A percentile compares a stretch with the other conserved stretches of the same genome.
Conservation (phyloP, 1,140 invertebrate genomes). For the Zaprionus camerounensis region DNA sequence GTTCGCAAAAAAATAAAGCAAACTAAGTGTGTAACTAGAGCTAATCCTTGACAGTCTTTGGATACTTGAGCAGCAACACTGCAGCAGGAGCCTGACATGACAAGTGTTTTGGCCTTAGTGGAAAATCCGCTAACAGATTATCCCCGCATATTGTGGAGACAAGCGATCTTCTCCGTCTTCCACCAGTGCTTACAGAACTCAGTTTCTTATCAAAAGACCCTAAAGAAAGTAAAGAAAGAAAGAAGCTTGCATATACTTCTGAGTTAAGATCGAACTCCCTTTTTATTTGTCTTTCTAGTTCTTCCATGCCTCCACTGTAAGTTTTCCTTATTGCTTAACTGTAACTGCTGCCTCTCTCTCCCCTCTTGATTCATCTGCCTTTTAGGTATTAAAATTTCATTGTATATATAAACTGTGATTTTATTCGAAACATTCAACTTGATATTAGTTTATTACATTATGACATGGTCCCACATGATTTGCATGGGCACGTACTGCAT, state of each 20-base stretch:
- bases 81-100: conserved; percentile 19
- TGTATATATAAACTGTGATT: background rate
- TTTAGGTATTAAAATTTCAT: background rate
- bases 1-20: background rate
- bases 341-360: background rate
- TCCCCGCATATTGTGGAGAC: background rate
- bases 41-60: conserved; percentile 16
- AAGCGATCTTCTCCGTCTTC: background rate
- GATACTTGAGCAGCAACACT: background rate
- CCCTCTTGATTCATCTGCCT: background rate
- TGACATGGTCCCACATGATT: conserved; percentile 14
- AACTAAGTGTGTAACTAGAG: conserved; percentile 25
- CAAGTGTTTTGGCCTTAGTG: conserved; percentile 10
- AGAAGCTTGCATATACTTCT: too few relatives aligned
- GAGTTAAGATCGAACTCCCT: too few relatives aligned
- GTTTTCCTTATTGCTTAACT: too few relatives aligned
- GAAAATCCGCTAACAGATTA: conserved; percentile 21
- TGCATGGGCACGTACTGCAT: conserved; percentile 2
- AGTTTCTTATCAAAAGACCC: too few relatives aligned
- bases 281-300: too few relatives aligned
- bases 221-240: too few relatives aligned
- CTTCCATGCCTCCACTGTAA: too few relatives aligned
- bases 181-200: conserved; percentile 2
- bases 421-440: background rate
- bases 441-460: background rate